These are phyloP conservation scores for Sinosuthora webbiana DNA, from an alignment of 2,113 vertebrate species.

Conservation along the genomic window DNA sequence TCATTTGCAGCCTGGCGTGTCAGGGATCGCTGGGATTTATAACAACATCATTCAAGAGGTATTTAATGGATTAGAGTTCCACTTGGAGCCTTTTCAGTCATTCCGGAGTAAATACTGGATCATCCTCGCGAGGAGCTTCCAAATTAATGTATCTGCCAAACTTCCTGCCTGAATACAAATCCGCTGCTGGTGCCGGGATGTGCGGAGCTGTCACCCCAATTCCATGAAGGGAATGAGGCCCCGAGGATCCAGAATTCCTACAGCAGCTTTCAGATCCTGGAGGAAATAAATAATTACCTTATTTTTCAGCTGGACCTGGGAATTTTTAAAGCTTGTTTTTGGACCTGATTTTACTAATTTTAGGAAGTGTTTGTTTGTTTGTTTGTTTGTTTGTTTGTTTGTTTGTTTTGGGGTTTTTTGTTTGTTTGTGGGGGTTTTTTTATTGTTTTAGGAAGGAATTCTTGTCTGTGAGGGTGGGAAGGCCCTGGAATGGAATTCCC, in stretches of 20 bases:
- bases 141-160: neutral
- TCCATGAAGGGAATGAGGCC: neutral
- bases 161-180: neutral
- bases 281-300: neutral
- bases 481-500: accelerated
- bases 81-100: constrained; percentile 11
- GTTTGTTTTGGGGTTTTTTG: too few species aligned
- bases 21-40: neutral
- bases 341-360: neutral
- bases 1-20: neutral
- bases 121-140: constrained; percentile 9
- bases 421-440: too few species aligned
- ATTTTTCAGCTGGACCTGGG: neutral
- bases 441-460: neutral
- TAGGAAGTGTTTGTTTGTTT: too few species aligned
- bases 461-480: neutral
- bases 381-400: too few species aligned
- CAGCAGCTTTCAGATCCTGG: neutral
- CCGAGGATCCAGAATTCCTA: neutral
- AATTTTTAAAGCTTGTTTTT: neutral
- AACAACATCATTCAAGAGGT: neutral
- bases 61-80: constrained; percentile 21
- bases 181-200: neutral
- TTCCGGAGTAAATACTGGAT: constrained; percentile 11
- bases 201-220: neutral